A percentile compares a stretch with the other conserved stretches of the same genome.
Conservation (phyloP, 2,888 invertebrate species). For the Cyrtodaria siliqua region DNA sequence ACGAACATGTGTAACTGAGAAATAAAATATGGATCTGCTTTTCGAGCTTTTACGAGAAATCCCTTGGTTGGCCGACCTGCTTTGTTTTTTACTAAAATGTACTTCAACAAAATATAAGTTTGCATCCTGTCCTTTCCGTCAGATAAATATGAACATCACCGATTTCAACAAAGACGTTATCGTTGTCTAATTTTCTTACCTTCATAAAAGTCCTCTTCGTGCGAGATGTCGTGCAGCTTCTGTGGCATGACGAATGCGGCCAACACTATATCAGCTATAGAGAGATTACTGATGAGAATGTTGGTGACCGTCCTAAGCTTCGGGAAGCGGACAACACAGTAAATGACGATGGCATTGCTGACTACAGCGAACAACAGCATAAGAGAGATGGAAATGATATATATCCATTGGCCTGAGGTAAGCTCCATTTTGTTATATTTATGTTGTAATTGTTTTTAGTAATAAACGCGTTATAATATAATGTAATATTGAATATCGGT, state of each 20-base stretch:
- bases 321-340: conserved; percentile 63
- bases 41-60: no score
- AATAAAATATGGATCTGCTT: no score
- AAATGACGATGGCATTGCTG: conserved; percentile 70
- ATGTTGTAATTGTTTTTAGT: no score
- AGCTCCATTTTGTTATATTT: conserved; percentile 14
- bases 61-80: no score
- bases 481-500: no score
- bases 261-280: conserved; percentile 78
- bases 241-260: conserved; percentile 77
- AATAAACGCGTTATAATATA: no score
- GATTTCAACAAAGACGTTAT: no score
- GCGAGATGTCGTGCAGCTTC: conserved; percentile 78
- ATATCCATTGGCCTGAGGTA: conserved; percentile 39
- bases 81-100: no score
- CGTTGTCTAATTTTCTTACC: conserved; percentile 65
- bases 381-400: conserved; percentile 53
- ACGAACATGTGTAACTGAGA: no score
- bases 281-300: conserved; percentile 77
- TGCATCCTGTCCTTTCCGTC: no score
- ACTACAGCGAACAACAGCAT: conserved; percentile 68
- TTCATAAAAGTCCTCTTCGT: conserved; percentile 74
- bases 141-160: no score
- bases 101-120: no score
- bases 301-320: conserved; percentile 75